These are phyloP conservation scores for Pseudomyrmex dendroicus DNA, from an alignment of 1,140 invertebrate species.

Conservation along the genomic window DNA sequence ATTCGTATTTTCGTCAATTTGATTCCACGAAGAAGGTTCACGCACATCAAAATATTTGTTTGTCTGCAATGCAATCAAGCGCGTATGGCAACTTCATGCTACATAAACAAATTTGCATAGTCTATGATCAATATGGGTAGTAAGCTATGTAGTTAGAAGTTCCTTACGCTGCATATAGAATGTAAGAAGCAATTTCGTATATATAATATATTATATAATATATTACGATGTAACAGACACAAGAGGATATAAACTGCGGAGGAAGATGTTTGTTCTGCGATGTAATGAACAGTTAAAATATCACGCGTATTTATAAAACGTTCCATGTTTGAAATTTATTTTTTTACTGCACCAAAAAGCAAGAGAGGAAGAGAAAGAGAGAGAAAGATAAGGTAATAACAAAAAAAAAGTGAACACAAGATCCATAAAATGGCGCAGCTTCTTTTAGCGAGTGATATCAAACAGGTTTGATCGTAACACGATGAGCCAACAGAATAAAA, in stretches of 20 bases:
- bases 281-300: too few species aligned
- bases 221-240: too few species aligned
- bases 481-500: constrained; percentile 8
- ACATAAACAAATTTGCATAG: background rate
- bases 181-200: background rate
- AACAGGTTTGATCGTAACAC: background rate
- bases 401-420: background rate
- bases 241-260: too few species aligned
- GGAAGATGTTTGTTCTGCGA: too few species aligned
- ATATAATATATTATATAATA: too few species aligned
- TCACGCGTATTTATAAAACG: too few species aligned
- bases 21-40: background rate
- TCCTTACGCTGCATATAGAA: background rate
- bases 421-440: background rate
- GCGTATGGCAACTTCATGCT: background rate
- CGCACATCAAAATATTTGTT: background rate
- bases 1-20: background rate
- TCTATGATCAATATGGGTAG: background rate
- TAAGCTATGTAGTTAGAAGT: background rate
- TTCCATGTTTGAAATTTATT: too few species aligned
- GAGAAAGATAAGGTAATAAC: too few species aligned
- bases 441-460: constrained; percentile 1
- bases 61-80: background rate
- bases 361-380: background rate
- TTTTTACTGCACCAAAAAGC: too few species aligned